A percentile compares a stretch with the other conserved stretches of the same genome.
Conservation (phyloP, 1,140 invertebrate genomes). For the Caenorhabditis briggsae region DNA sequence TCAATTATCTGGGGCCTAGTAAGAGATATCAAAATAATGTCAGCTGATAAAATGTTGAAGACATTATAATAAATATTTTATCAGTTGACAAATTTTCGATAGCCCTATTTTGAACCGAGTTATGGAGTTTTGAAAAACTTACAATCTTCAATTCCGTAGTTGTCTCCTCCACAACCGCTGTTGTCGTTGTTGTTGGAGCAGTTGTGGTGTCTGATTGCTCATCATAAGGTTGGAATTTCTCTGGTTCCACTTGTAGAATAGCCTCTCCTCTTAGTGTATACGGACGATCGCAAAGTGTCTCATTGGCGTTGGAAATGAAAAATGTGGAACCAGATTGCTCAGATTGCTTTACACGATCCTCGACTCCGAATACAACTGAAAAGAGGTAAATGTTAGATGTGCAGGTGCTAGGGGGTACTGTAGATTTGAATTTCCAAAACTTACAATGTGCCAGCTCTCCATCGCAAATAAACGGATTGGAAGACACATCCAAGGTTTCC, state of each 20-base stretch:
- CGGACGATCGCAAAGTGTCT: conserved; percentile 62
- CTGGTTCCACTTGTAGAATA: conserved; percentile 48
- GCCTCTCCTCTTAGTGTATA: conserved; percentile 55
- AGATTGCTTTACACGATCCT: conserved; percentile 38
- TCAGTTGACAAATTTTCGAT: too few relatives aligned
- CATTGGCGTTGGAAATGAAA: conserved; percentile 60
- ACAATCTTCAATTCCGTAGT: conserved; percentile 54
- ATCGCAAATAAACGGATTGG: conserved; percentile 61
- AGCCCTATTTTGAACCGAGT: too few relatives aligned
- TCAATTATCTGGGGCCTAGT: too few relatives aligned
- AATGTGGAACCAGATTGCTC: conserved; percentile 52
- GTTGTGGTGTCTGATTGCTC: conserved; percentile 62
- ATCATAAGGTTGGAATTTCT: conserved; percentile 62
- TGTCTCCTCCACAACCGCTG: conserved; percentile 17
- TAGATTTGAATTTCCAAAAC: not conserved
- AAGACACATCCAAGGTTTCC: conserved; percentile 57
- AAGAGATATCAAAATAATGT: too few relatives aligned
- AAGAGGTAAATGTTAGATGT: not conserved
- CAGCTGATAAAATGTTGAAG: too few relatives aligned
- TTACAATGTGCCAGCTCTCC: conserved; percentile 48
- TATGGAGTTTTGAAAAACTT: not conserved
- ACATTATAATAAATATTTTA: too few relatives aligned
- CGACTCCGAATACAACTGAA: conserved; percentile 59
- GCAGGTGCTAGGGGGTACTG: too few relatives aligned
- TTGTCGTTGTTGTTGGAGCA: conserved; percentile 55